Base-by-base conservation (phyloP, 2,888 invertebrate species). In the Ischnura elegans region DNA sequence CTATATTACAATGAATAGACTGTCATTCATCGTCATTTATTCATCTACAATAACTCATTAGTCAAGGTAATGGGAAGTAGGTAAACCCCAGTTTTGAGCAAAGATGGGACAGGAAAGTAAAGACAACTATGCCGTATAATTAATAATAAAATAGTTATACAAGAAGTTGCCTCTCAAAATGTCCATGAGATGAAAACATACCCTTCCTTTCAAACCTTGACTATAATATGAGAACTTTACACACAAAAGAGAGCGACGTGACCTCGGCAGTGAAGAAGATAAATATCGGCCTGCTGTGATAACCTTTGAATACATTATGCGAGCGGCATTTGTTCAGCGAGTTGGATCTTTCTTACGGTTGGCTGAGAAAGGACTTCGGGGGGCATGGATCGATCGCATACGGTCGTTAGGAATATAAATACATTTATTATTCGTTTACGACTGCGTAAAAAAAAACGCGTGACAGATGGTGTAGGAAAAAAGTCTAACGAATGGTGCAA, bases 251-350 rank as follows among this genome's bases (percentile, higher is more conserved):
- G 76, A 29, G 76, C 76, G 29, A 36, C 36, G 76, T 10, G 36
- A 36, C 76, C 76, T 36, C 76, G 76, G 36, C 76, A 76, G 76
- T 76, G 76, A 76, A n/a, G 76, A 76, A 76, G 76, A 76, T 76
- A 76, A 76, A 76, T 76, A 76, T 76, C 76, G 76, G 76, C 29
- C 76, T 76, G 13, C 36, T n/a, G 36, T 36, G 76, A 76, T 76
- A 76, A 76, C 76, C 36, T 76, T 76, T 76, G 76, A 76, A 76
- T 76, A 36, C 76, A 76, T 76, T 36, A 76, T 36, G 36, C 36
- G 76, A 6, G 76, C 36, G 36, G 76, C 76, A 76, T 76, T 76
- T 36, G 76, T 76, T 76, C 76, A 29, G 36, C 13, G 76, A 36
- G n/a, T 13, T 13, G 25, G 4, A 36, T 36, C 61, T 8, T 21